Evolutionary conservation across 2,113 vertebrate species (phyloP).

Genomic region (Pungitius pungitius): DNA sequence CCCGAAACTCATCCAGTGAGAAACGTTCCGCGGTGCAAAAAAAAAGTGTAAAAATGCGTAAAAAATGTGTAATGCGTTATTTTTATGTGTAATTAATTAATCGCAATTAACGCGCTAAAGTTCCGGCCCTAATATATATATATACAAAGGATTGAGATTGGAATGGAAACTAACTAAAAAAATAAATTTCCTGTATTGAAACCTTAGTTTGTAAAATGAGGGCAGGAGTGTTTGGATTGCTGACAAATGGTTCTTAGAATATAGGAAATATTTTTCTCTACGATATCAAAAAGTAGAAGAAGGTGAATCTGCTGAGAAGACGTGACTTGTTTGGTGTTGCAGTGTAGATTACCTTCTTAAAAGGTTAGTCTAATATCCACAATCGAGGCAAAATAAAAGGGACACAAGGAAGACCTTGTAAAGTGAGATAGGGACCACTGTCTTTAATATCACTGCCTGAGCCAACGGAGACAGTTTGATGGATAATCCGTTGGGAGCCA

Average conservation of each 20-base stretch:
- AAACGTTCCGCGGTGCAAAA: too few relatives aligned
- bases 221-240: not conserved
- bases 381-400: constrained; percentile 2
- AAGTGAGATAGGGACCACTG: constrained; percentile 28
- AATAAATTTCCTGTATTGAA: not conserved
- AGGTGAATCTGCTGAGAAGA: not conserved
- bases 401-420: constrained; percentile 25
- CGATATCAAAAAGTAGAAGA: not conserved
- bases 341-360: constrained; percentile 5
- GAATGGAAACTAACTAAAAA: too few relatives aligned
- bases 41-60: too few relatives aligned
- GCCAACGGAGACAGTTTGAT: constrained; percentile 27
- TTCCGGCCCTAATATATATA: too few relatives aligned
- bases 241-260: constrained; percentile 11
- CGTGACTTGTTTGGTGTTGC: not conserved
- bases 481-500: constrained; percentile 27
- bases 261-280: not conserved
- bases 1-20: too few relatives aligned
- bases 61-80: too few relatives aligned
- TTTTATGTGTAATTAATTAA: too few relatives aligned
- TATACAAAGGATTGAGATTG: too few relatives aligned
- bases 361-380: constrained; percentile 3
- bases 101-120: too few relatives aligned
- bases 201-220: constrained; percentile 3
- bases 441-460: constrained; percentile 23